Base-by-base conservation (phyloP, 2,113 vertebrate species). In the Athene noctua region DNA sequence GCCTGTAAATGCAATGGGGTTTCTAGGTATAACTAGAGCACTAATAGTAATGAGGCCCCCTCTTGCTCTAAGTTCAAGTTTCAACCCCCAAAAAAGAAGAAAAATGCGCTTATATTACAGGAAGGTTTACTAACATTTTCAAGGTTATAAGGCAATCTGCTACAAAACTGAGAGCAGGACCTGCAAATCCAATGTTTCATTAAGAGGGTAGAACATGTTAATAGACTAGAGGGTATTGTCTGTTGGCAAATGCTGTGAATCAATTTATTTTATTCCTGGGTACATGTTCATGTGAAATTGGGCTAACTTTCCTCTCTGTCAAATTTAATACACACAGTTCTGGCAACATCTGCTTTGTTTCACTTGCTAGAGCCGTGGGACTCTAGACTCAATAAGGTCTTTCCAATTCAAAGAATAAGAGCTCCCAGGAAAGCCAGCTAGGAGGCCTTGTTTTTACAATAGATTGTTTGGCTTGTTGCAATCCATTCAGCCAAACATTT, bases 361-460 rank as follows among this genome's bases (percentile, higher is more conserved):
- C 77, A 72, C 14, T 16, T 89, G 77, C 66, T 75, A 29, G 57
- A 80, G 68, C 66, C 65, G 36, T 82, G 92, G 88, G 66, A 95
- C 67, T 86, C 38, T 30, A 81, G 44, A 52, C 70, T 92, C 80
- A 78, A 61, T 81, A 80, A 86, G 65, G 70, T 81, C 75, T 96
- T 88, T 96, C 73, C 54, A 84, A 89, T 92, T 79, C 77, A 88
- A 95, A 72, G 80, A 62, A 44, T 84, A 66, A 97, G 95, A 80
- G 54, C 83, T 96, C 83, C 46, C 68, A 81, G 65, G 61, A 92
- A 96, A 94, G 42, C 6, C 1, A 87, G 73, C 52, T 70, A 65
- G 40, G 15, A 95, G 73, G 40, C 83, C 61, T 68, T 65, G 68
- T 75, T 96, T 96, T 95, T 44, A 75, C 25, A 4, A 90, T 82